Conservation (phyloP, 2,797 vertebrate species). For the Channallabes apus region DNA sequence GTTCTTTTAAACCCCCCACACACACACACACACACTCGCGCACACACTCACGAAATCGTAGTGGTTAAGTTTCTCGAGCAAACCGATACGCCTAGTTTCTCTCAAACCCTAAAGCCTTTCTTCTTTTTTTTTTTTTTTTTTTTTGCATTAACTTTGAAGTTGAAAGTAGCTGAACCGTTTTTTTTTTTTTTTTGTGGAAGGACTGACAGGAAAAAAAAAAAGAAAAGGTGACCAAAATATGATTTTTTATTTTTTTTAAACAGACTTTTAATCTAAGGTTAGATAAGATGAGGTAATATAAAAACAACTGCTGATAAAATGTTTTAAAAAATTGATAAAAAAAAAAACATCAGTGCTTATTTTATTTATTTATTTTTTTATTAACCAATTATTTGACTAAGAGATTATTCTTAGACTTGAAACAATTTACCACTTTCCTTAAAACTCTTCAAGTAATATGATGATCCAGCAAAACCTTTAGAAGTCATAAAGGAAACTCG, state of each 20-base stretch:
- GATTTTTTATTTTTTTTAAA: neutral
- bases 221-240: neutral
- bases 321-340: neutral
- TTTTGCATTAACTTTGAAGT: constrained; percentile 8
- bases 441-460: neutral
- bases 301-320: neutral
- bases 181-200: neutral
- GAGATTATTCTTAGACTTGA: too few species aligned
- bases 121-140: constrained; percentile 3
- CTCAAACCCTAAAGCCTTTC: constrained; percentile 4
- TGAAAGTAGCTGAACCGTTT: neutral
- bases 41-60: neutral
- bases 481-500: neutral
- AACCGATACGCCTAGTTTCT: neutral
- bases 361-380: too few species aligned
- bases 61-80: constrained; percentile 2
- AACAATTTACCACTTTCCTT: neutral
- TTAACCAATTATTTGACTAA: neutral
- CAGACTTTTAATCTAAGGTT: too few species aligned
- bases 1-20: constrained; percentile 9
- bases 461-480: constrained; percentile 20
- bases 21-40: neutral
- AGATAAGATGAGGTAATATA: neutral
- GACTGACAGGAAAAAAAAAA: too few species aligned
- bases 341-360: neutral